Evolutionary conservation across 2,888 invertebrate species (phyloP), one percentile per base, ranked within the genome.

Genomic region (Cenopis cana): DNA sequence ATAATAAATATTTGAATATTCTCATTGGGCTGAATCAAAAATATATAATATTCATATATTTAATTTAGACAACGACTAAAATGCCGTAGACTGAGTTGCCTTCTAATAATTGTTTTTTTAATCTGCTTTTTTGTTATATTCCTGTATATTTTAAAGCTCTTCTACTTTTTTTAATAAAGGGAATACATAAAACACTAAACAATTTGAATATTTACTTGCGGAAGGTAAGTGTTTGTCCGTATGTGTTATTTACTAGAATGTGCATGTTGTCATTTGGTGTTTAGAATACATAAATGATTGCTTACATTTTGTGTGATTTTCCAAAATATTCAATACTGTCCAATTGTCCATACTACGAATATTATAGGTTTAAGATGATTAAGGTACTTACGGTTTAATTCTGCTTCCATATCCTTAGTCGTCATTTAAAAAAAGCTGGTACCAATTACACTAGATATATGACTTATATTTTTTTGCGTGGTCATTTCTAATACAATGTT

Each of bases 61-160:
- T 74, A 69, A 71, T 57, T 66, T 57, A 59, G 54, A 68, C 50
- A 60, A 55, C 69, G 46, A 65, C 41, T 57, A 59, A 67, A 80
- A 81, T 81, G 80, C 82, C 85, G 85, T 86, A 86, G 86, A 84
- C 87, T 86, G 83, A 83, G 84, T 83, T 82, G 78, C 69, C 49
- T 70, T 57, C 57, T 65, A 17, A 54, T 24, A 33, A 46, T 36
- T 50, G 12, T 65, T 66, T 49, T 66, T 55, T 60, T 50, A 24
- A 36, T 61, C 66, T 71, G 66, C 71, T 71, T 60, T 66, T 67
- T 67, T 65, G 57, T 69, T 65, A 56, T 65, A 46, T 70, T 67
- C 36, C 38, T 61, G 36, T 55, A 71, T 61, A 69, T 65, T 24
- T 52, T 65, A 65, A 65, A 65, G 65, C 46, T 69, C 59, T 60